Evolutionary conservation across 2,888 invertebrate genomes (phyloP).

Genomic region (Scelioninae gen. 1): DNA sequence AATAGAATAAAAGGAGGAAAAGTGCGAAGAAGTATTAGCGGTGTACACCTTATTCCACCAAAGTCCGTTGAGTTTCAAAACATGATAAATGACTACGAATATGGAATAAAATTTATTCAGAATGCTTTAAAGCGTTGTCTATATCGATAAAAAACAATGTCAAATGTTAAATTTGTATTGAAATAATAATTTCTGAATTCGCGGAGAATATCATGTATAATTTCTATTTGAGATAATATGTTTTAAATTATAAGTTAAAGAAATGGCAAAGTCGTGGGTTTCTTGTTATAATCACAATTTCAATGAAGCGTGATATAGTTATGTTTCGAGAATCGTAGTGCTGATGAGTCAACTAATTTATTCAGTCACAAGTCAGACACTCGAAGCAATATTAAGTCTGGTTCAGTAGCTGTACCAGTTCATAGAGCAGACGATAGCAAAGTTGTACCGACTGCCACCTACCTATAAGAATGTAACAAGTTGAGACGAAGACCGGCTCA

Average conservation of each 20-base stretch:
- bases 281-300: neutral
- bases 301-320: constrained; percentile 60
- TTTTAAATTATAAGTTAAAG: neutral
- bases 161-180: neutral
- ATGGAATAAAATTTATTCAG: constrained; percentile 34
- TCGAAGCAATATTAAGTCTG: constrained; percentile 69
- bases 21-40: constrained; percentile 77
- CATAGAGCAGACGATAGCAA: constrained; percentile 72
- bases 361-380: constrained; percentile 72
- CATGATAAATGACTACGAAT: constrained; percentile 75
- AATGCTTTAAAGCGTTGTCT: neutral
- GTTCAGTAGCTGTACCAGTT: constrained; percentile 72
- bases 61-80: constrained; percentile 79
- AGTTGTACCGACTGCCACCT: constrained; percentile 72
- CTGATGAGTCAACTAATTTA: constrained; percentile 79
- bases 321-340: constrained; percentile 69
- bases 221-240: neutral
- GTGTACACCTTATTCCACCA: constrained; percentile 79
- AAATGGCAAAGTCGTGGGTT: neutral
- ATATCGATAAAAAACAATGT: neutral
- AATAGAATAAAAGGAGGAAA: constrained; percentile 61
- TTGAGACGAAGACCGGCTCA: constrained; percentile 68
- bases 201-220: no score
- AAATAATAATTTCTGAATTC: no score
- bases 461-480: constrained; percentile 75